Evolutionary conservation across 2,888 invertebrate genomes (phyloP), one percentile per base, ranked within the genome.

Genomic region (Plagiodera versicolora): DNA sequence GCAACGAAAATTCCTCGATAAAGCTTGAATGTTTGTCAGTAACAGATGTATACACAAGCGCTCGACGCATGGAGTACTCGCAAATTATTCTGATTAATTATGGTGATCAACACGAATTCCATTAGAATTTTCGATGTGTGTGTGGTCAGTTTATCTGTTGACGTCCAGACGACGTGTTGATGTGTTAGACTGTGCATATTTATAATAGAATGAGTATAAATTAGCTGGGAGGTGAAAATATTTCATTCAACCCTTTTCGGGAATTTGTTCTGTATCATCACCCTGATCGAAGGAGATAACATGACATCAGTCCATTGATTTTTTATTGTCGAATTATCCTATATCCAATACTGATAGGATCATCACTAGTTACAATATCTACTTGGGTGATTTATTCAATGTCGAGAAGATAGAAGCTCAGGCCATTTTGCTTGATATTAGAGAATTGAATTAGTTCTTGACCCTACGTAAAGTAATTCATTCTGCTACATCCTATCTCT

Each of bases 401-500:
- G 17, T 50, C 19, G 19, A 14, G 39, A 14, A 46, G 17, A 51
- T 35, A 35, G 35, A 51, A 50, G 50, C 4, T 3, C 24, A 50
- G 28, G 28, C 16, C 14, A 32, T 50, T 50, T 24, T 50, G 32
- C 32, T 28, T 18, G 19, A 18, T 18, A 11, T 19, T 50, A 14
- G 30, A 32, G 24, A 32, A 50, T 24, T 50, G 16, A 30, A 50
- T 50, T 17, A 50, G 16, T 16, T 30, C 16, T 30, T 30, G 32
- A 50, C 50, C 51, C 51, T 51, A 50, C 32, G 17, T 9, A 11
- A 30, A 50, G 50, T 50, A 50, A 50, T 50, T 50, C 30, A 50
- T 50, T 50, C 30, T 50, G 17, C 11, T n/a, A 30, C 24, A 30
- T 50, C 28, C 17, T 51, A n/a, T 39, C 39, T 20, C 35, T 18